These are phyloP conservation scores for Acropternis orthonyx DNA, from an alignment of 2,797 vertebrate species.

Conservation along the genomic window DNA sequence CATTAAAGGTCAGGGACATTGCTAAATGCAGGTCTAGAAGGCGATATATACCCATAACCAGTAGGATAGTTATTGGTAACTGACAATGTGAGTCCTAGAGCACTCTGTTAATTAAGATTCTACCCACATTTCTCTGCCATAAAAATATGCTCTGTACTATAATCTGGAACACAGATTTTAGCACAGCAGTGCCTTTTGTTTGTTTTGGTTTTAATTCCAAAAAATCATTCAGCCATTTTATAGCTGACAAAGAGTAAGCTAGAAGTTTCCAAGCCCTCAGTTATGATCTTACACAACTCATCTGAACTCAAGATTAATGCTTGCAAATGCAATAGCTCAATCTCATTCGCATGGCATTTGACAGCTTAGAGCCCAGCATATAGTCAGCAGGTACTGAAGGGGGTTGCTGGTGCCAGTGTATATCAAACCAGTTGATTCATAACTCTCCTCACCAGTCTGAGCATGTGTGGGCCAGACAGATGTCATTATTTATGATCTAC, in stretches of 20 bases:
- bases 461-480: not conserved
- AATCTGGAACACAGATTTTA: slow-evolving; percentile 53
- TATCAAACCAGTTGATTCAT: slow-evolving; percentile 11
- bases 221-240: slow-evolving; percentile 50
- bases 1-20: slow-evolving; percentile 14
- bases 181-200: slow-evolving; percentile 41
- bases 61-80: slow-evolving; percentile 21
- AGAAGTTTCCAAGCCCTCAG: slow-evolving; percentile 27
- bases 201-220: slow-evolving; percentile 59
- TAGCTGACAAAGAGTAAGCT: slow-evolving; percentile 4
- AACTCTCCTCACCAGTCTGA: not conserved
- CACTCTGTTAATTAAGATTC: slow-evolving; percentile 69
- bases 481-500: not conserved
- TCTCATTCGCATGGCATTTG: not conserved
- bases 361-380: not conserved
- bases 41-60: slow-evolving; percentile 33
- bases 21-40: slow-evolving; percentile 16
- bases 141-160: slow-evolving; percentile 57
- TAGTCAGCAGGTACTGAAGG: not conserved
- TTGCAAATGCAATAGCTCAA: not conserved
- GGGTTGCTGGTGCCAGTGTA: not conserved
- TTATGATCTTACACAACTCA: not conserved
- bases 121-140: slow-evolving; percentile 60
- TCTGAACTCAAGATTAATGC: not conserved
- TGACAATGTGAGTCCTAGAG: not conserved